Evolutionary conservation across 1,140 invertebrate genomes (phyloP).

Genomic region (Apis cerana): DNA sequence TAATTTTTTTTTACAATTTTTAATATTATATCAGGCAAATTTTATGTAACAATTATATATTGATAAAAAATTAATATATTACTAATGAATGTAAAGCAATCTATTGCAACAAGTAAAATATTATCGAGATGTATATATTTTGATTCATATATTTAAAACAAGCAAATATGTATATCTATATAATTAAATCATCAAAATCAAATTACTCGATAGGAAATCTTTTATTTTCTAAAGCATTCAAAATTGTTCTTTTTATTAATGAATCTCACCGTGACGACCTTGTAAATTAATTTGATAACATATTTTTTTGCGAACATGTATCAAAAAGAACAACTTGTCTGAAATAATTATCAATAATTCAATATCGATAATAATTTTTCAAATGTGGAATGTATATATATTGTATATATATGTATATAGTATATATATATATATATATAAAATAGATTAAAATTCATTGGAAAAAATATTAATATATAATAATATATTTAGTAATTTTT

Average conservation of each 20-base stretch:
- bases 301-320: neutral
- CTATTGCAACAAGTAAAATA: neutral
- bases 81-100: neutral
- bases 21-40: no score
- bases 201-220: neutral
- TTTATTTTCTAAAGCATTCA: neutral
- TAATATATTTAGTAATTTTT: no score
- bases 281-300: neutral
- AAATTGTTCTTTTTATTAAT: conserved; percentile 4
- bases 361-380: no score
- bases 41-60: no score
- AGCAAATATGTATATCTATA: neutral
- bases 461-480: no score
- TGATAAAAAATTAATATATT: no score
- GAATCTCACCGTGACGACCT: neutral
- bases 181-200: neutral
- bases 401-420: no score
- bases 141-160: neutral
- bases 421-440: no score
- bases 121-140: neutral
- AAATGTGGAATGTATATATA: no score
- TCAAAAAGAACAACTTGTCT: neutral
- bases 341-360: neutral
- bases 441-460: no score
- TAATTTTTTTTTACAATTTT: no score